Conservation (phyloP, 1,140 invertebrate genomes). For the Lasioglossum baleicum region DNA sequence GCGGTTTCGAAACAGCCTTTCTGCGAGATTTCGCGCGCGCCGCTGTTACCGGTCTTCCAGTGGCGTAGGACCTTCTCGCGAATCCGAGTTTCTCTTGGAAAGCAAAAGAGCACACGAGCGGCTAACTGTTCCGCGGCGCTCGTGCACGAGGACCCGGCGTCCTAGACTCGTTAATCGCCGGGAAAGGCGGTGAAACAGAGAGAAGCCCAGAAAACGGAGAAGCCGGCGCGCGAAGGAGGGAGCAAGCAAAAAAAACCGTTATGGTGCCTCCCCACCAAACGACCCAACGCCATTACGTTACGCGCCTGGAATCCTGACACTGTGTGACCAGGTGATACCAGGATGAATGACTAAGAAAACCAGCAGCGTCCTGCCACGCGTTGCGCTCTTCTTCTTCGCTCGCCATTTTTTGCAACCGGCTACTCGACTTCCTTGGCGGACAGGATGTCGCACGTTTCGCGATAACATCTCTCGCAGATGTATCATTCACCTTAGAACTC, state of each 20-base stretch:
- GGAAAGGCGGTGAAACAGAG: slow-evolving; percentile 24
- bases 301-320: slow-evolving; percentile 71
- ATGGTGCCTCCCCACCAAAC: slow-evolving; percentile 33
- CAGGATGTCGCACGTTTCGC: background rate
- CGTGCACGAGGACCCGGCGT: slow-evolving; percentile 61
- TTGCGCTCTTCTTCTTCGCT: slow-evolving; percentile 22
- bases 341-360: slow-evolving; percentile 65
- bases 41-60: background rate
- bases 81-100: slow-evolving; percentile 47
- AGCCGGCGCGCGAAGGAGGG: slow-evolving; percentile 13
- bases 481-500: too few relatives aligned
- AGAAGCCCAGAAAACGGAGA: slow-evolving; percentile 33
- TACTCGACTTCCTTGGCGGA: background rate
- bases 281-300: slow-evolving; percentile 66
- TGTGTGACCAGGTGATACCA: slow-evolving; percentile 64
- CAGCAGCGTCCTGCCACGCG: slow-evolving; percentile 45
- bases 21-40: slow-evolving; percentile 24
- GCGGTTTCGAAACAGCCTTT: slow-evolving; percentile 15
- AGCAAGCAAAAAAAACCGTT: slow-evolving; percentile 74
- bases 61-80: slow-evolving; percentile 18
- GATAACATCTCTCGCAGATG: background rate
- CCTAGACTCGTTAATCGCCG: slow-evolving; percentile 70
- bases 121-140: slow-evolving; percentile 64
- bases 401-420: background rate
- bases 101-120: slow-evolving; percentile 47